These are phyloP conservation scores for Fissipunctia ypsillon DNA, from an alignment of 2,888 invertebrate species.

Conservation along the genomic window DNA sequence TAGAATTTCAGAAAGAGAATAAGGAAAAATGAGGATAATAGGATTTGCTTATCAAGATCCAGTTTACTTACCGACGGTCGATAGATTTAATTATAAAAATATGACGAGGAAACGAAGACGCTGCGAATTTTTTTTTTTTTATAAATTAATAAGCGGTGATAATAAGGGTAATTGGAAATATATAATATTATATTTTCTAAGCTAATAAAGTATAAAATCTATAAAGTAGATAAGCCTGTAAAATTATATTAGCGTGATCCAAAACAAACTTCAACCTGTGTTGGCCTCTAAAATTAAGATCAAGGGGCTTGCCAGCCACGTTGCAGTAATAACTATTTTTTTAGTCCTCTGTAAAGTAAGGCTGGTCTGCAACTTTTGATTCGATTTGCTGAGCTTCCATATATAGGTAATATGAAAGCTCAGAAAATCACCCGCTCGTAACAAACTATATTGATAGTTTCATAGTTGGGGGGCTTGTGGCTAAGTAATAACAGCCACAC, in stretches of 20 bases:
- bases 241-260: not conserved
- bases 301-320: not conserved
- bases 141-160: constrained; percentile 27
- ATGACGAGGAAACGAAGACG: constrained; percentile 22
- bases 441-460: not conserved
- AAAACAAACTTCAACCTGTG: not conserved
- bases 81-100: constrained; percentile 61
- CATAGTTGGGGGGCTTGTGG: no score
- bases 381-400: not conserved
- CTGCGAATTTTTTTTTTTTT: constrained; percentile 15
- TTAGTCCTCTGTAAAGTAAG: not conserved
- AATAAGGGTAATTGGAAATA: constrained; percentile 4
- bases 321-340: not conserved
- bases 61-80: constrained; percentile 50
- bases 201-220: not conserved
- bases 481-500: no score
- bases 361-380: not conserved
- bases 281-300: not conserved
- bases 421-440: no score
- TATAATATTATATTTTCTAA: not conserved
- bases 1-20: constrained; percentile 13
- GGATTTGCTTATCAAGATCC: constrained; percentile 52
- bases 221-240: not conserved
- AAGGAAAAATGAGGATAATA: constrained; percentile 49
- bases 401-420: no score